These are phyloP conservation scores for Stigmatopora argus DNA, from an alignment of 2,113 vertebrate genomes.

Conservation along the genomic window DNA sequence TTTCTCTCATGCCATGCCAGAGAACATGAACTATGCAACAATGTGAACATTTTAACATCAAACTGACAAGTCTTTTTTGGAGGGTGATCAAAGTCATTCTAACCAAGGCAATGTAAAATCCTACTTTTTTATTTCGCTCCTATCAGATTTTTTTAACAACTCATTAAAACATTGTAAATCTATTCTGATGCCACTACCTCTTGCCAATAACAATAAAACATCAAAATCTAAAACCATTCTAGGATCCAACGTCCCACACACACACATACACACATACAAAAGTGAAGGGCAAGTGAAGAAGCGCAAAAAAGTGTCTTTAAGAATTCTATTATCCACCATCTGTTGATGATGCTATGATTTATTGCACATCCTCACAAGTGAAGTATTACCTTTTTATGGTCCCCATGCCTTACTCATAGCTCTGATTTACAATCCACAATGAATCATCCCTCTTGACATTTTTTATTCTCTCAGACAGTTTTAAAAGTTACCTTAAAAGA, in stretches of 20 bases:
- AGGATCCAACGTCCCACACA: too few relatives aligned
- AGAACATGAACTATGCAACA: not conserved
- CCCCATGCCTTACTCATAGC: not conserved
- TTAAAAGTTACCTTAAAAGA: slow-evolving; percentile 10
- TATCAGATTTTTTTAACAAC: too few relatives aligned
- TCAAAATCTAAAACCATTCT: not conserved
- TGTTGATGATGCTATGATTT: slow-evolving; percentile 7
- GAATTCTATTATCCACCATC: slow-evolving; percentile 8
- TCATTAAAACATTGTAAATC: too few relatives aligned
- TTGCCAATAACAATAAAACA: not conserved
- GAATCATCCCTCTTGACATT: slow-evolving; percentile 1
- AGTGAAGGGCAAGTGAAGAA: not conserved
- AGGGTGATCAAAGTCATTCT: not conserved
- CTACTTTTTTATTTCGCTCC: not conserved
- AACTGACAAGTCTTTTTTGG: not conserved
- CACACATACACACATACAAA: too few relatives aligned
- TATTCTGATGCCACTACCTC: not conserved
- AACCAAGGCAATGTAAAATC: not conserved
- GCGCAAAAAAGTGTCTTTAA: not conserved
- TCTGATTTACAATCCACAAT: not conserved
- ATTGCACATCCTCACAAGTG: not conserved
- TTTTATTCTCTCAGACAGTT: not conserved
- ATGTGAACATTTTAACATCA: not conserved
- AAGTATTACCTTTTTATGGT: not conserved
- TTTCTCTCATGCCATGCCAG: slow-evolving; percentile 1